Evolutionary conservation across 2,888 invertebrate species (phyloP).

Genomic region (Nesidiocoris tenuis): DNA sequence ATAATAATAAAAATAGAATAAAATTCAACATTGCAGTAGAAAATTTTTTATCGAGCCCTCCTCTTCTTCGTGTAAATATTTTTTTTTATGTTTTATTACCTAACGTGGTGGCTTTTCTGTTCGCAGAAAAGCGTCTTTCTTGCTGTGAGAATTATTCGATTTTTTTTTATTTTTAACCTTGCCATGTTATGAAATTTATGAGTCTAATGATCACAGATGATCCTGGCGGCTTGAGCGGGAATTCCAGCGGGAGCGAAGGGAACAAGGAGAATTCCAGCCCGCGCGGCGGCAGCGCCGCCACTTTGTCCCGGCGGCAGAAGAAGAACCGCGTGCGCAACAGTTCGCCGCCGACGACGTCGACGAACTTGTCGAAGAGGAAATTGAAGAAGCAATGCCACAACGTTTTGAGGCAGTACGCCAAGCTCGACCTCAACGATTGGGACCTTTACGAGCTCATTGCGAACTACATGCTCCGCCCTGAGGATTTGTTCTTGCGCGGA

Average conservation of each 20-base stretch:
- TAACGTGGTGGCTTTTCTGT: no score
- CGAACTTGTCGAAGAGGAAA: constrained; percentile 51
- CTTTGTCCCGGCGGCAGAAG: constrained; percentile 57
- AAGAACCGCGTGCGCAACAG: constrained; percentile 56
- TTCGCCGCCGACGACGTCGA: constrained; percentile 51
- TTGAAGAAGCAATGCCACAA: constrained; percentile 44
- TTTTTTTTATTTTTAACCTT: no score
- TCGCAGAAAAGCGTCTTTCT: no score
- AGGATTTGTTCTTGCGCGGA: constrained; percentile 66
- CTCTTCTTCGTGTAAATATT: no score
- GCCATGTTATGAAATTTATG: no score
- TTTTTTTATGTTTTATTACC: no score
- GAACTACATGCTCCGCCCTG: constrained; percentile 63
- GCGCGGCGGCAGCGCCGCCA: constrained; percentile 27
- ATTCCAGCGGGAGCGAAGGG: constrained; percentile 53
- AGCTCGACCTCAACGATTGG: constrained; percentile 58
- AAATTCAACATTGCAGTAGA: no score
- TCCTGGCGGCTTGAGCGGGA: constrained; percentile 53
- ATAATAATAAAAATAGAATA: no score
- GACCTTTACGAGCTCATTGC: constrained; percentile 62
- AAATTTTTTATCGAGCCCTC: no score
- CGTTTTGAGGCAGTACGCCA: constrained; percentile 50
- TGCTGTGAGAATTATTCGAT: no score
- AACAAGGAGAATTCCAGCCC: constrained; percentile 52
- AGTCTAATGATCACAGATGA: constrained; percentile 47